Base-by-base conservation (phyloP, 1,140 invertebrate genomes). In the Diabrotica virgifera region DNA sequence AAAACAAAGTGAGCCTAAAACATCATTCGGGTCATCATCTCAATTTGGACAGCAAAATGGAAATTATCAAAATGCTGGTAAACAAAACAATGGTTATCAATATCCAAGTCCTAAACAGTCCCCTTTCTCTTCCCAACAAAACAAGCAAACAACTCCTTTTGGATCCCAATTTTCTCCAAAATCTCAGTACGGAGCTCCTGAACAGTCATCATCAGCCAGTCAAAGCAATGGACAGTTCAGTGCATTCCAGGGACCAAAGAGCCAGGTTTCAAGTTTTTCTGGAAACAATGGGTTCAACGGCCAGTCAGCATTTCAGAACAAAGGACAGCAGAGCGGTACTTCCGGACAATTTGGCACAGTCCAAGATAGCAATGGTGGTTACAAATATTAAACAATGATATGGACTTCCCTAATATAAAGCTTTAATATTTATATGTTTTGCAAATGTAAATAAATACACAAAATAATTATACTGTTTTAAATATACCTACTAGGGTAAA, bases 331-430 rank as follows among this genome's bases (percentile, higher is more conserved):
- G 8, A n/a, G n/a, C 40, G 40, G n/a, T 10, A 3, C 40, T 5
- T 46, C 40, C 6, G 40, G 40, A 46, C 24, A 60, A n/a, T 51
- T 9, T 60, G 59, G 46, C 35, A 60, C 59, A 6, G 59, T 60
- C 6, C 59, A 60, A 12, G 14, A 51, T 24, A 13, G 14, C 24
- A 14, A 12, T 9, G 59, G 59, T 50, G 59, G 40, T 24, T 60
- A 60, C 35, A 51, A 52, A 24, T 60, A 60, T 35, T 60, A 12
- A 52, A 55, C 24, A 24, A 24, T 24, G 24, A 4, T 24, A 24
- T 24, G 1, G 24, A 24, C 24, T 24, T 24, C 24, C 24, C 1
- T 24, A 24, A 24, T 24, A 4, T 24, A 24, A 4, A 24, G 24
- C 24, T 24, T 24, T 24, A 24, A 24, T 24, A 24, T 24, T 24